phyloP scores from a whole-genome alignment of 2,888 invertebrate genomes.

The Calliphora vomitoria region DNA sequence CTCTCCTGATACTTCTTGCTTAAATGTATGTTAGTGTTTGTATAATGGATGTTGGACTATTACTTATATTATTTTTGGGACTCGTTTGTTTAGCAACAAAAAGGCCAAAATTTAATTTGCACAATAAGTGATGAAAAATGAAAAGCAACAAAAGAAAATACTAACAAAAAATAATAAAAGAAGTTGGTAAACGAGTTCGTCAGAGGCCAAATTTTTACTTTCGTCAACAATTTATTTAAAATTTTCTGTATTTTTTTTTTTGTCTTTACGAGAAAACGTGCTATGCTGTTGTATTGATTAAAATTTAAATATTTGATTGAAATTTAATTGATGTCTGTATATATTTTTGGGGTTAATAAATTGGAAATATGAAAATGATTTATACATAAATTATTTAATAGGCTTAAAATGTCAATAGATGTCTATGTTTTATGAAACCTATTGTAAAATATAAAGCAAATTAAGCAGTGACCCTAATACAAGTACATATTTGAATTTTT shows the following conservation, averaged over 20 bases:
- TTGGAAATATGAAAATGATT: not conserved
- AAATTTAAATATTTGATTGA: slow-evolving; percentile 39
- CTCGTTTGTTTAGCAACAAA: slow-evolving; percentile 66
- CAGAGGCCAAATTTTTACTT: slow-evolving; percentile 40
- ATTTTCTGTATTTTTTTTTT: not conserved
- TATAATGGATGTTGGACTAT: slow-evolving; percentile 71
- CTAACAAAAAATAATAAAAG: not conserved
- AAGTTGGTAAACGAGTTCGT: slow-evolving; percentile 30
- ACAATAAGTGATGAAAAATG: slow-evolving; percentile 54
- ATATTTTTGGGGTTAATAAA: not conserved
- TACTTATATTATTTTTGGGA: slow-evolving; percentile 68
- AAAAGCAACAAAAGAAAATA: slow-evolving; percentile 10
- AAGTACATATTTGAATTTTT: too few species aligned
- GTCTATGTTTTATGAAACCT: too few species aligned
- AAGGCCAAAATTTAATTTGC: slow-evolving; percentile 69
- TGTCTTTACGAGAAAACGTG: not conserved
- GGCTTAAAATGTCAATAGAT: too few species aligned
- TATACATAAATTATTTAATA: not conserved
- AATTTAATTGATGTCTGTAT: slow-evolving; percentile 31
- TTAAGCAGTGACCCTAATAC: too few species aligned
- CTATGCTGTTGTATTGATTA: not conserved
- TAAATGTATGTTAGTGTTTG: slow-evolving; percentile 56
- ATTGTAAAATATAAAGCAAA: too few species aligned
- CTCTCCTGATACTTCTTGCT: slow-evolving; percentile 8
- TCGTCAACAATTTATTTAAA: slow-evolving; percentile 38